Evolutionary conservation across 2,888 invertebrate genomes (phyloP), one percentile per base, ranked within the genome.

Genomic region (Drosophila mulleri): DNA sequence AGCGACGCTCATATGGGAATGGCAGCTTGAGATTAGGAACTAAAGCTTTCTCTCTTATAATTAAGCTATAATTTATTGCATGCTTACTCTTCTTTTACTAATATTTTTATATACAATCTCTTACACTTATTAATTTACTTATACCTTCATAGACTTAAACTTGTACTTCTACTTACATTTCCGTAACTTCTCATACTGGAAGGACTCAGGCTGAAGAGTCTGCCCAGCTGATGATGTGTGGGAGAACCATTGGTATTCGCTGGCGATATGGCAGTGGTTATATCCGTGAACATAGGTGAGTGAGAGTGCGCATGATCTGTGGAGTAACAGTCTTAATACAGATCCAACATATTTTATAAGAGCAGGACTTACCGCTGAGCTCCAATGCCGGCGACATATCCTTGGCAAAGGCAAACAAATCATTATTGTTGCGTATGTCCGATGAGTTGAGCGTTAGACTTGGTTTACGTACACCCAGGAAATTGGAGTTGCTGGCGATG

Each of bases 131-230:
- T 26, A 4, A 4, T 47, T 26, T 16, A 16, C 23, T 7, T 45
- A 23, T 45, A 45, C 16, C 32, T 11, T 11, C 32, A 37, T 2
- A 37, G 16, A 16, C 8, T 35, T 35, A 32, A 37, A 37, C 4
- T 23, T 20, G 2, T 5, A 53, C 5, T 37, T 53, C 8, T 37
- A 53, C 37, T 53, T 41, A 92, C 92, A 78, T 92, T 92, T 67
- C 91, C 89, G 67, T 92, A 92, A 73, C 78, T 91, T 20, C 93
- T 80, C 70, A 92, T 82, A 41, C 89, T 82, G 23, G 91, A 89
- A 16, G 92, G 92, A 75, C 93, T 92, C 61, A 92, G 71, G 61
- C 85, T 93, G 62, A 92, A 92, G 12, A 92, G 83, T 39, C 92
- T 85, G 64, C 89, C 91, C 71, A 92, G 80, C 29, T 88, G 88